Evolutionary conservation across 2,113 vertebrate species (phyloP).

Genomic region (Gavialis gangeticus): DNA sequence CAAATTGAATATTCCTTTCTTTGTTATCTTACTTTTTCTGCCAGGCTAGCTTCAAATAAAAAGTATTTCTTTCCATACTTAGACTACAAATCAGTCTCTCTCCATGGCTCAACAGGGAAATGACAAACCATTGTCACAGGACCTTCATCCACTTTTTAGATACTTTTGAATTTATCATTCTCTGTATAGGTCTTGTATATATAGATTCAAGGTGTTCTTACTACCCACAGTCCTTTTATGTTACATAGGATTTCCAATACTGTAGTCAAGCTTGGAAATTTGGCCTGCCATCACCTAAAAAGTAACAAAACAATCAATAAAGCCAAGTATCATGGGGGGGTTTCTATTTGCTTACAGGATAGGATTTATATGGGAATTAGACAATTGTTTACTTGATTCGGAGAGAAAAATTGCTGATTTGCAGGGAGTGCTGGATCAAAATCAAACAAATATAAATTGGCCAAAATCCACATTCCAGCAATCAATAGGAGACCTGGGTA

Average conservation of each 20-base stretch:
- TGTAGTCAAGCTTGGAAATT: not conserved
- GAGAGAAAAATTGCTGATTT: not conserved
- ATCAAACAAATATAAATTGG: not conserved
- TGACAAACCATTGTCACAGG: slow-evolving; percentile 20
- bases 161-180: slow-evolving; percentile 21
- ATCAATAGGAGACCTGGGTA: not conserved
- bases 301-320: not conserved
- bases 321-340: not conserved
- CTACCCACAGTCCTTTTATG: not conserved
- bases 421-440: not conserved
- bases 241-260: not conserved
- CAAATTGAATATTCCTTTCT: slow-evolving; percentile 76
- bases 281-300: not conserved
- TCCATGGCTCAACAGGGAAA: slow-evolving; percentile 24
- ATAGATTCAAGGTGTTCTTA: not conserved
- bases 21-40: slow-evolving; percentile 73
- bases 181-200: slow-evolving; percentile 1
- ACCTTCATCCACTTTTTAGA: slow-evolving; percentile 34
- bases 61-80: not conserved
- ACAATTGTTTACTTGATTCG: slow-evolving; percentile 7
- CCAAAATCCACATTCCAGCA: not conserved
- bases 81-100: slow-evolving; percentile 66
- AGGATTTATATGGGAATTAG: slow-evolving; percentile 6
- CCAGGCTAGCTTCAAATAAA: slow-evolving; percentile 50
- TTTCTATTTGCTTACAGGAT: not conserved